Conservation (phyloP, 2,888 invertebrate genomes). For the Tetramorium bicarinatum region DNA sequence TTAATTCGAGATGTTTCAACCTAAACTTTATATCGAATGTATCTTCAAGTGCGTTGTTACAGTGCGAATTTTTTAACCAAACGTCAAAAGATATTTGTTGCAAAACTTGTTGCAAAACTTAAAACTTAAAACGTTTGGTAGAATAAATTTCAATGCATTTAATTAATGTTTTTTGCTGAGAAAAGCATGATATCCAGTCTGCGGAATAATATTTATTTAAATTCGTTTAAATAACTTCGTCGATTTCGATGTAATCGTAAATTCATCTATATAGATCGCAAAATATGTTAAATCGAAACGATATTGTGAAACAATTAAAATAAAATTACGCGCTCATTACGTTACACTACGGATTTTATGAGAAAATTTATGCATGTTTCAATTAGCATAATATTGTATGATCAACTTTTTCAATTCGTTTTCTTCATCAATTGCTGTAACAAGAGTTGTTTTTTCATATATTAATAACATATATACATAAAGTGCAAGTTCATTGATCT, state of each 20-base stretch:
- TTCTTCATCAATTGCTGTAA: neutral
- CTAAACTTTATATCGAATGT: conserved; percentile 11
- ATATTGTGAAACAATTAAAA: neutral
- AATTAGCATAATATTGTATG: neutral
- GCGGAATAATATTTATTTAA: neutral
- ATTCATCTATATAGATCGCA: neutral
- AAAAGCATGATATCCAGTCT: neutral
- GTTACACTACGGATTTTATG: conserved; percentile 1
- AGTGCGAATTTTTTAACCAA: conserved; percentile 3
- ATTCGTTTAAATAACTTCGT: neutral
- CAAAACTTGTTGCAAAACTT: no score
- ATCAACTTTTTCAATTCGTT: neutral
- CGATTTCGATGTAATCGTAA: neutral
- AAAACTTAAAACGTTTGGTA: neutral
- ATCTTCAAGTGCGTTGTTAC: neutral
- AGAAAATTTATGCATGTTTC: neutral
- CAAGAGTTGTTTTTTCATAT: neutral
- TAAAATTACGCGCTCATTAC: neutral
- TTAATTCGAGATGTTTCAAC: conserved; percentile 35
- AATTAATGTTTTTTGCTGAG: neutral
- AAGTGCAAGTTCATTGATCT: neutral
- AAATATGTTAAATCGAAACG: neutral
- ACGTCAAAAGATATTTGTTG: neutral
- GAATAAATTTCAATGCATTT: neutral
- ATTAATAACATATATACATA: neutral